Evolutionary conservation across 2,113 vertebrate genomes (phyloP).

Genomic region (Lipotes vexillifer): DNA sequence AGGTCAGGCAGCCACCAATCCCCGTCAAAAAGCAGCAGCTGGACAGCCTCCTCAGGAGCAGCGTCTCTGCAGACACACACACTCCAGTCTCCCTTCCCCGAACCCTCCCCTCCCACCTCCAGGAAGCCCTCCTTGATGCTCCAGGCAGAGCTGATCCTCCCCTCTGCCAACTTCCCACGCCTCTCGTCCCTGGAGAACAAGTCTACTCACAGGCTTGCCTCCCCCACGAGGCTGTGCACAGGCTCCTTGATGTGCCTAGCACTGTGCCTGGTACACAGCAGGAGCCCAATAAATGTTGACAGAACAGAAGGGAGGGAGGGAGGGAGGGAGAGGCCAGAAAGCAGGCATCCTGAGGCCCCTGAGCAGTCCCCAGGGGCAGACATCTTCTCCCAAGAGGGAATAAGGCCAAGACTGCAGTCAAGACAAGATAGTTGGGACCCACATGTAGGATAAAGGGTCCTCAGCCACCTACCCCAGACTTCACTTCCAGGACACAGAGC

Average conservation of each 20-base stretch:
- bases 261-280: not conserved
- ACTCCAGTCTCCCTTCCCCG: not conserved
- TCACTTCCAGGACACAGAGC: not conserved
- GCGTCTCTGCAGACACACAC: not conserved
- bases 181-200: not conserved
- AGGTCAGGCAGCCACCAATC: not conserved
- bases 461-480: not conserved
- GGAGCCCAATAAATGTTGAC: not conserved
- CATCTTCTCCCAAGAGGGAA: not conserved
- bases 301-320: not conserved
- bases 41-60: not conserved
- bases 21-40: not conserved
- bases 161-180: not conserved
- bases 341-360: not conserved
- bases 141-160: not conserved
- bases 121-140: not conserved
- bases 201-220: not conserved
- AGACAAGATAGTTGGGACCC: not conserved
- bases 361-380: not conserved
- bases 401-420: not conserved
- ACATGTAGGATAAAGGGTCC: not conserved
- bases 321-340: not conserved
- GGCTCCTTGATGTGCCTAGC: not conserved
- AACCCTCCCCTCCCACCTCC: not conserved
- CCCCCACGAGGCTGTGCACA: not conserved